Evolutionary conservation across 2,113 vertebrate genomes (phyloP).

Genomic region (Mus pahari): DNA sequence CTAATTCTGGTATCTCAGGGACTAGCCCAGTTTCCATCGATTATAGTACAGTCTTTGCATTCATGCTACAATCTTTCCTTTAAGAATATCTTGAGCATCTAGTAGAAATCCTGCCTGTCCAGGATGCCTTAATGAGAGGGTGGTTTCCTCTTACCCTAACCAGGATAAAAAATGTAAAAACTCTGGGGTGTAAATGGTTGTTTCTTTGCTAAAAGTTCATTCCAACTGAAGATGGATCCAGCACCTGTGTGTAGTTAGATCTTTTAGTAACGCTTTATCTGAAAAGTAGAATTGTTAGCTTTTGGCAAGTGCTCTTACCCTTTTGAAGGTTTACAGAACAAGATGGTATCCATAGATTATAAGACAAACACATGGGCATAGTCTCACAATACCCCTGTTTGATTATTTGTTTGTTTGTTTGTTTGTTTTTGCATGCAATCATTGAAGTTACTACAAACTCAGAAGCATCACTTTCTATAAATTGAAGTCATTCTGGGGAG

Average conservation of each 20-base stretch:
- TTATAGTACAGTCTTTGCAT: slow-evolving; percentile 13
- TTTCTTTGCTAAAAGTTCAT: slow-evolving; percentile 28
- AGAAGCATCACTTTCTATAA: neutral
- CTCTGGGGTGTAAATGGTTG: neutral
- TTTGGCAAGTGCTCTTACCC: neutral
- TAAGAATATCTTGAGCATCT: neutral
- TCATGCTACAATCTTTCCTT: neutral
- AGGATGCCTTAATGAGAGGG: neutral
- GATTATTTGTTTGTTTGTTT: neutral
- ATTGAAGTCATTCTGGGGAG: neutral
- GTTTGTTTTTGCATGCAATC: neutral
- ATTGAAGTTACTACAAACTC: neutral
- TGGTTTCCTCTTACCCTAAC: neutral
- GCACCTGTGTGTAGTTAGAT: neutral
- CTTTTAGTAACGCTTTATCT: neutral
- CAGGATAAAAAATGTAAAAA: neutral
- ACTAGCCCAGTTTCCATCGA: slow-evolving; percentile 29
- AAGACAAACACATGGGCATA: neutral
- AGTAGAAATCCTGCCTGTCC: neutral
- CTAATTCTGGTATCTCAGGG: slow-evolving; percentile 13
- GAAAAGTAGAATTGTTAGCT: slow-evolving; percentile 23
- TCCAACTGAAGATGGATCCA: neutral
- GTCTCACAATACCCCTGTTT: neutral
- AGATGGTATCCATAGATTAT: neutral
- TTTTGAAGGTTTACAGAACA: neutral